These are phyloP conservation scores for Pachymerium ferrugineum DNA, from an alignment of 2,888 invertebrate genomes.

Conservation along the genomic window DNA sequence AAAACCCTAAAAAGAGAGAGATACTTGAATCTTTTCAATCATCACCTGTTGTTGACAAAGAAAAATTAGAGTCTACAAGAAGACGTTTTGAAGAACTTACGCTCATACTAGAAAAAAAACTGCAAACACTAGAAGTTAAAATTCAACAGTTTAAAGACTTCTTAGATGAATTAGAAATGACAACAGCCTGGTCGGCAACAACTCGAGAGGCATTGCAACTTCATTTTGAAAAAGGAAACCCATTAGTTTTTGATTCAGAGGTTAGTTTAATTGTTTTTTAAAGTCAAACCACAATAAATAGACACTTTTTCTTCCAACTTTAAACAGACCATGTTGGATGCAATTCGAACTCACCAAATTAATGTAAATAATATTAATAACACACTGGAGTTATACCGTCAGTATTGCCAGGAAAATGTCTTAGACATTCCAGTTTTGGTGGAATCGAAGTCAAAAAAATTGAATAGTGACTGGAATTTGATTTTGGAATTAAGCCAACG, in stretches of 20 bases:
- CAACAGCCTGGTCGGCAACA: conserved; percentile 29
- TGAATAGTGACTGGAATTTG: conserved; percentile 23
- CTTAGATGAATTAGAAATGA: conserved; percentile 30
- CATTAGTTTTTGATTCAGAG: conserved; percentile 15
- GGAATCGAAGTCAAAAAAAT: not conserved
- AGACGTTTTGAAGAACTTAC: not conserved
- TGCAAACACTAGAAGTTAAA: conserved; percentile 11
- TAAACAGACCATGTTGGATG: conserved; percentile 27
- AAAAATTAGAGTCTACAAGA: not conserved
- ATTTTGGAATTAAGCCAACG: not conserved
- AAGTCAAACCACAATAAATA: not conserved
- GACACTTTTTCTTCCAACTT: not conserved
- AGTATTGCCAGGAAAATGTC: not conserved
- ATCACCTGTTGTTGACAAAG: not conserved
- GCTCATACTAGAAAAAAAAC: not conserved
- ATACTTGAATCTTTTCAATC: not conserved
- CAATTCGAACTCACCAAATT: conserved; percentile 28
- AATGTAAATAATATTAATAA: conserved; percentile 30
- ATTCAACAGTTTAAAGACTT: conserved; percentile 24
- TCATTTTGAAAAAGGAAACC: conserved; percentile 14
- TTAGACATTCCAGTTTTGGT: not conserved
- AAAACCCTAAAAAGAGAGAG: not conserved
- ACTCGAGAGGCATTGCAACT: conserved; percentile 7
- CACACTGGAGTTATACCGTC: not conserved
- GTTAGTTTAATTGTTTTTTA: not conserved